Percentiles rank a stretch among this genome's conserved stretches.
phyloP scores from a whole-genome alignment of 2,888 invertebrate genomes.

The Drosophila peninsularis region DNA sequence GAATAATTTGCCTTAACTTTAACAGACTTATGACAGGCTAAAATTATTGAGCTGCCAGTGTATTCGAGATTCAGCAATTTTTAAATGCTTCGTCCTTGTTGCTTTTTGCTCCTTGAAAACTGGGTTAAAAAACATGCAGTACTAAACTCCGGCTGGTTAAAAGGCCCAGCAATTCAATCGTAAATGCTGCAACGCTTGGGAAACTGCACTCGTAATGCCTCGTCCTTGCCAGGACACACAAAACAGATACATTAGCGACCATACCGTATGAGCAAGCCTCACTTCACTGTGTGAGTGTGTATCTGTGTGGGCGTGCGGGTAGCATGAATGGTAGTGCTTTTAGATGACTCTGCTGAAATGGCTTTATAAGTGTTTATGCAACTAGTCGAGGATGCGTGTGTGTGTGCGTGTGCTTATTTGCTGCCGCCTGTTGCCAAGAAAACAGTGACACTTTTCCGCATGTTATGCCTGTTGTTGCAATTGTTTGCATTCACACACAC shows the following conservation, averaged over 20 bases:
- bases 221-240: slow-evolving; percentile 62
- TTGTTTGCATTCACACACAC: slow-evolving; percentile 60
- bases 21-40: not conserved
- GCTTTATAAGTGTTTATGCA: slow-evolving; percentile 76
- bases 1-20: not conserved
- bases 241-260: slow-evolving; percentile 79
- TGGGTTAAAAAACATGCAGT: slow-evolving; percentile 20
- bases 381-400: slow-evolving; percentile 43
- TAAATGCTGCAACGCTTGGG: slow-evolving; percentile 35
- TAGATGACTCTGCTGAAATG: slow-evolving; percentile 75
- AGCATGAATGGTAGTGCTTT: slow-evolving; percentile 68
- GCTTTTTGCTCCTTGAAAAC: slow-evolving; percentile 14
- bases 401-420: slow-evolving; percentile 29
- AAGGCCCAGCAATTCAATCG: slow-evolving; percentile 45
- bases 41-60: slow-evolving; percentile 9
- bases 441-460: slow-evolving; percentile 77
- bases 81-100: not conserved
- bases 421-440: slow-evolving; percentile 64
- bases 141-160: slow-evolving; percentile 27
- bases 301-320: slow-evolving; percentile 5
- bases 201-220: slow-evolving; percentile 29
- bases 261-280: slow-evolving; percentile 56
- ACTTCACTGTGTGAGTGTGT: slow-evolving; percentile 25
- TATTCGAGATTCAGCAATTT: slow-evolving; percentile 7
- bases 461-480: slow-evolving; percentile 76